Evolutionary conservation across 2,113 vertebrate species (phyloP).

Genomic region (Hypocryptadius cinnamomeus): DNA sequence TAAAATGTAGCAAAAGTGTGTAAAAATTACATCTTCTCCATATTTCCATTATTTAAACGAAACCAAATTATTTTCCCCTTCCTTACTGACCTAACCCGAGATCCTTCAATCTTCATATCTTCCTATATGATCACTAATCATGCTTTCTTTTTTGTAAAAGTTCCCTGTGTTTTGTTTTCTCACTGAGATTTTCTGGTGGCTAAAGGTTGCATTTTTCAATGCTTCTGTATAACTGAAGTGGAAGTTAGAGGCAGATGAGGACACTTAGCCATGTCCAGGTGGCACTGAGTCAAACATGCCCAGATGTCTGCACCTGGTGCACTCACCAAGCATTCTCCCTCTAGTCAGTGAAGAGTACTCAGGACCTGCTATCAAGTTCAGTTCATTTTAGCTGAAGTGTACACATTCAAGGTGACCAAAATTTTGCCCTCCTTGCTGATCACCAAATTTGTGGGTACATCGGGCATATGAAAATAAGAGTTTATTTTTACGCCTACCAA

Average conservation of each 20-base stretch:
- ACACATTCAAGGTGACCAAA: neutral
- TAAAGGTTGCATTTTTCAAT: neutral
- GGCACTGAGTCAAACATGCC: neutral
- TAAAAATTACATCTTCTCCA: neutral
- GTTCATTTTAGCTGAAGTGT: neutral
- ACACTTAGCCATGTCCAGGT: neutral
- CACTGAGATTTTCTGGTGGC: neutral
- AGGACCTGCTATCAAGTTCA: neutral
- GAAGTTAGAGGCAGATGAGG: neutral
- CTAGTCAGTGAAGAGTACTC: neutral
- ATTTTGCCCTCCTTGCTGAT: neutral
- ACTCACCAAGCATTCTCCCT: neutral
- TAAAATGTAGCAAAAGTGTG: neutral
- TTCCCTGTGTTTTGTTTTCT: neutral
- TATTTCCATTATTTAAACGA: neutral
- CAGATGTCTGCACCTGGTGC: neutral
- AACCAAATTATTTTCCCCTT: neutral
- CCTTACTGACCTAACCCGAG: neutral
- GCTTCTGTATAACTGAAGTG: neutral
- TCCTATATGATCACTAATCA: neutral
- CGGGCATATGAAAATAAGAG: neutral
- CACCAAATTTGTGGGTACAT: neutral
- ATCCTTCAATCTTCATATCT: neutral
- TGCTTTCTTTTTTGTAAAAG: neutral
- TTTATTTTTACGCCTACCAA: neutral